Conservation (phyloP, 2,888 invertebrate genomes). For the Cordilura impudica region DNA sequence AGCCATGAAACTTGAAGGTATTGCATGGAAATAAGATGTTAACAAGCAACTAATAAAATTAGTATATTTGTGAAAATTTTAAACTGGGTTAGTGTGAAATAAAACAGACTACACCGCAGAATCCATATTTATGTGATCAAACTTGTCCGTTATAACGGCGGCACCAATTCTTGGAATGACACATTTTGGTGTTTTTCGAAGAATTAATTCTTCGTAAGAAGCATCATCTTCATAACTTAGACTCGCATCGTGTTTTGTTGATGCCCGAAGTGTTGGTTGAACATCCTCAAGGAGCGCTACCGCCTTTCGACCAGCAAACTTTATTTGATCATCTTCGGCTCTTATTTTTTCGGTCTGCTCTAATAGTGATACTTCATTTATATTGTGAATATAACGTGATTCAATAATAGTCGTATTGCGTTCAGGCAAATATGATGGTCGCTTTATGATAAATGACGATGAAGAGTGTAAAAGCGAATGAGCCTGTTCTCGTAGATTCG, state of each 20-base stretch:
- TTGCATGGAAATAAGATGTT: not conserved
- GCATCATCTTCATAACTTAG: slow-evolving; percentile 25
- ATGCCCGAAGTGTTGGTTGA: slow-evolving; percentile 78
- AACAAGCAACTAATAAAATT: not conserved
- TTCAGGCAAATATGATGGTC: slow-evolving; percentile 71
- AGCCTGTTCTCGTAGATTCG: slow-evolving; percentile 63
- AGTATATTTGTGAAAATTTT: not conserved
- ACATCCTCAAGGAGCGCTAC: slow-evolving; percentile 78
- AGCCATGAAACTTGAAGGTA: not conserved
- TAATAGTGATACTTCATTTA: slow-evolving; percentile 68
- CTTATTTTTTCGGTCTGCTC: not conserved
- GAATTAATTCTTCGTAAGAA: slow-evolving; percentile 37
- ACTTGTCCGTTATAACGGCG: slow-evolving; percentile 45
- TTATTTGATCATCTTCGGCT: slow-evolving; percentile 35
- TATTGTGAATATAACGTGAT: slow-evolving; percentile 74
- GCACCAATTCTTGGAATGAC: slow-evolving; percentile 58
- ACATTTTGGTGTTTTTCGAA: slow-evolving; percentile 61
- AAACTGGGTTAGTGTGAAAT: not conserved
- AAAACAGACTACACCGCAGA: slow-evolving; percentile 55
- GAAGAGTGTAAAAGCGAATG: slow-evolving; percentile 72
- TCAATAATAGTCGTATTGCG: slow-evolving; percentile 69
- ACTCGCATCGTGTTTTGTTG: slow-evolving; percentile 66
- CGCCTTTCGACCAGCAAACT: slow-evolving; percentile 67
- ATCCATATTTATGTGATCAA: slow-evolving; percentile 62
- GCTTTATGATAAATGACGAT: slow-evolving; percentile 77